These are phyloP conservation scores for Xenus cinereus DNA, from an alignment of 2,113 vertebrate species.

Conservation along the genomic window DNA sequence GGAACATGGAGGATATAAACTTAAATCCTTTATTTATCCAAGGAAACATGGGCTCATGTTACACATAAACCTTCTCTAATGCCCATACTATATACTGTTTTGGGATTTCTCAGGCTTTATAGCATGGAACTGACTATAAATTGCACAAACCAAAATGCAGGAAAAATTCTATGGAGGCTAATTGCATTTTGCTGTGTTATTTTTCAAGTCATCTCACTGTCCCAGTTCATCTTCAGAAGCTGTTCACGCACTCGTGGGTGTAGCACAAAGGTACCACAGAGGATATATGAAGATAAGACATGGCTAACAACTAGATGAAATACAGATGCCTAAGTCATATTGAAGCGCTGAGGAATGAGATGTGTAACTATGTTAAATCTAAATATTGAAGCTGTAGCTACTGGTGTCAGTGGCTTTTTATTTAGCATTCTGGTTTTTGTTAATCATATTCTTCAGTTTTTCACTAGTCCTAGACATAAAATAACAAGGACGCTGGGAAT, in stretches of 20 bases:
- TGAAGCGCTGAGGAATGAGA: neutral
- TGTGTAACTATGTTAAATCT: neutral
- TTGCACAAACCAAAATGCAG: neutral
- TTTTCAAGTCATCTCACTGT: neutral
- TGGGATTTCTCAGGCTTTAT: neutral
- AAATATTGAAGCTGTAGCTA: neutral
- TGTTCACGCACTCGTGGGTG: neutral
- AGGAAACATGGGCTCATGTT: neutral
- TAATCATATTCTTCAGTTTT: neutral
- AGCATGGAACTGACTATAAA: neutral
- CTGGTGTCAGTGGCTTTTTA: neutral
- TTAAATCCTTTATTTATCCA: neutral
- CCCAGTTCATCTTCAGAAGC: neutral
- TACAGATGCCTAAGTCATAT: neutral
- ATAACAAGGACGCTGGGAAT: neutral
- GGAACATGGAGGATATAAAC: neutral
- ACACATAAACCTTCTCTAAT: slow-evolving; percentile 13
- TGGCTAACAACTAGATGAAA: neutral
- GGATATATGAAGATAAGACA: neutral
- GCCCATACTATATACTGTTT: neutral
- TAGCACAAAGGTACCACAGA: neutral
- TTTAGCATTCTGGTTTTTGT: neutral
- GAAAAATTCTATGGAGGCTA: neutral
- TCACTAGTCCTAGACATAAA: neutral
- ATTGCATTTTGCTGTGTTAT: neutral